phyloP scores from a whole-genome alignment of 2,888 invertebrate genomes.

The Desoria tigrina region DNA sequence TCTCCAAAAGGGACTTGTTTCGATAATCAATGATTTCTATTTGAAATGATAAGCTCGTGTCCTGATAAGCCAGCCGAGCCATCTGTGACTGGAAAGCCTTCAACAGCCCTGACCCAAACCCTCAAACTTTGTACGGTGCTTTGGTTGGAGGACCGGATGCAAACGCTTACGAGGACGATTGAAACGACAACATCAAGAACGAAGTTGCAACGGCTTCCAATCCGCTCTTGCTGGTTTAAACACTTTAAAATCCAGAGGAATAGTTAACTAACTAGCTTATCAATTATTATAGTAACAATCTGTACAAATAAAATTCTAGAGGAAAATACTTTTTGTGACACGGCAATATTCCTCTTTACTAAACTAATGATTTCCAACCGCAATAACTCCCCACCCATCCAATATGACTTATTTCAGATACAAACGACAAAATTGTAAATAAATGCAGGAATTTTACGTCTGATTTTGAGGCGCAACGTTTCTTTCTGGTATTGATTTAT shows the following conservation, averaged over 20 bases:
- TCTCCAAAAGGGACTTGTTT: too few relatives aligned
- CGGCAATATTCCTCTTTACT: too few relatives aligned
- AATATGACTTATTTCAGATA: too few relatives aligned
- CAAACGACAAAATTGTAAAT: too few relatives aligned
- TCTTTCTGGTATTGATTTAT: too few relatives aligned
- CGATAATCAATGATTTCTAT: constrained; percentile 9
- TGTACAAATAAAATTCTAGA: too few relatives aligned
- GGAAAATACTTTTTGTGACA: too few relatives aligned
- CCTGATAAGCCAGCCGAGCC: constrained; percentile 59
- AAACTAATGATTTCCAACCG: too few relatives aligned
- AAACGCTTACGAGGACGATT: constrained; percentile 60
- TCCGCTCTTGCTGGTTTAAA: constrained; percentile 59
- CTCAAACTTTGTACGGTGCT: constrained; percentile 62
- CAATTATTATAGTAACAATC: not conserved
- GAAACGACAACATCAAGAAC: constrained; percentile 62
- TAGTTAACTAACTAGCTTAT: not conserved
- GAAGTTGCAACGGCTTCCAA: constrained; percentile 64
- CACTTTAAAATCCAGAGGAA: constrained; percentile 13
- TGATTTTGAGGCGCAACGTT: too few relatives aligned
- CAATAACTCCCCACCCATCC: too few relatives aligned
- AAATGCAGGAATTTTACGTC: too few relatives aligned
- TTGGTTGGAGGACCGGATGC: constrained; percentile 64
- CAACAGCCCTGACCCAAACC: constrained; percentile 58
- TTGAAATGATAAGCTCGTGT: constrained; percentile 59
- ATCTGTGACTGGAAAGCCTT: constrained; percentile 60